Evolutionary conservation across 1,140 invertebrate genomes (phyloP).

Genomic region (Hycleus phaleratus): DNA sequence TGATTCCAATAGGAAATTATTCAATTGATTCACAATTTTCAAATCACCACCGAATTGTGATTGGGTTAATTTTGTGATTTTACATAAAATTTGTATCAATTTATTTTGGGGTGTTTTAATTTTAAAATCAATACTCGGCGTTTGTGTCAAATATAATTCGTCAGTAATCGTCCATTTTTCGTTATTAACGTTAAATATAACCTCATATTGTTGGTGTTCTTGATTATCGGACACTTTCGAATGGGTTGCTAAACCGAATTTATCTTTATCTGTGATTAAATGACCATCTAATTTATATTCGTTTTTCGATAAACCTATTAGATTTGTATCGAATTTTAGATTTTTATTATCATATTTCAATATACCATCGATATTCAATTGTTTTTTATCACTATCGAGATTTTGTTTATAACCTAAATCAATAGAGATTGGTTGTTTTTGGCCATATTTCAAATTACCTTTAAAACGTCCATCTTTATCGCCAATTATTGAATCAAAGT

Average conservation of each 20-base stretch:
- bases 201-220: conserved; percentile 39
- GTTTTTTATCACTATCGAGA: conserved; percentile 12
- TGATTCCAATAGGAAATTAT: conserved; percentile 45
- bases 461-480: conserved; percentile 22
- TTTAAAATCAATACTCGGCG: conserved; percentile 43
- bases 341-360: conserved; percentile 50
- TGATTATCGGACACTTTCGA: conserved; percentile 47
- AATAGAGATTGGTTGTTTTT: conserved; percentile 22
- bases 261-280: conserved; percentile 47
- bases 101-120: conserved; percentile 44
- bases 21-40: conserved; percentile 44
- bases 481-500: conserved; percentile 27
- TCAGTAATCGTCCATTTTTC: conserved; percentile 45
- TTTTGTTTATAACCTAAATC: conserved; percentile 20
- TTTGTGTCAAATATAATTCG: conserved; percentile 41
- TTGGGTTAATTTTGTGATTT: conserved; percentile 47
- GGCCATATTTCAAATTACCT: conserved; percentile 24
- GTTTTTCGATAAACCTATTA: conserved; percentile 32
- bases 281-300: conserved; percentile 40
- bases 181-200: conserved; percentile 43
- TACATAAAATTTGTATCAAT: conserved; percentile 45
- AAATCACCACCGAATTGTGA: conserved; percentile 49
- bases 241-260: conserved; percentile 28
- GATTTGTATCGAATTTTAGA: conserved; percentile 38
- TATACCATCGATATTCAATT: conserved; percentile 30